Evolutionary conservation across 2,797 vertebrate genomes (phyloP), one percentile per base, ranked within the genome.

Genomic region (Brachyrhaphis roseni): DNA sequence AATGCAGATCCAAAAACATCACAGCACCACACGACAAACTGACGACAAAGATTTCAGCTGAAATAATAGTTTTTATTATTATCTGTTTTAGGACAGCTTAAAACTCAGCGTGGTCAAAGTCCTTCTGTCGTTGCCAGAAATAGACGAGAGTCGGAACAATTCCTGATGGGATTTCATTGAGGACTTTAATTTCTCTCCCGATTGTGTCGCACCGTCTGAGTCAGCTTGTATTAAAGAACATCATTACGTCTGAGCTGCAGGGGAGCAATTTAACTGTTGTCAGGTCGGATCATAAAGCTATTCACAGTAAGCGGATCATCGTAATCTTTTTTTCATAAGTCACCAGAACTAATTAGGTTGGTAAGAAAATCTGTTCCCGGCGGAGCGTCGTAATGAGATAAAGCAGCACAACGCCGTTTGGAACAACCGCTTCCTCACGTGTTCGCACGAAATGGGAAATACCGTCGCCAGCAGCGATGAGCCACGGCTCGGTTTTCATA

Each of bases 261-360:
- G 76, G 79, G 70, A 49, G 51, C 68, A 71, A 39, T 84, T 88
- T 15, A 73, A 74, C 53, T 80, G 66, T 74, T 88, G 82, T 84
- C 82, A 80, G 68, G 36, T 75, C 43, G 77, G 80, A 88, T 82
- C 45, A 83, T 36, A 34, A 86, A 86, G 78, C n/a, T 41, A 12
- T 45, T 83, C 75, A 81, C 76, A 74, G 77, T 77, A 46, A 45
- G 72, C 86, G 74, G 71, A 82, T 82, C 74, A 6, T 57, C 47
- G 12, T 73, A 12, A 81, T 84, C 36, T 74, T 62, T 72, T 53
- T 62, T 66, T 76, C 43, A 70, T 12, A 84, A 78, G 71, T 86
- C 79, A 87, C 81, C 74, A 82, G 43, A 90, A 83, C 79, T 89
- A 85, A 87, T 89, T 84, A 84, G 64, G 39, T 78, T 59, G 64